Conservation (phyloP, 2,113 vertebrate species). For the Pluvialis apricaria region DNA sequence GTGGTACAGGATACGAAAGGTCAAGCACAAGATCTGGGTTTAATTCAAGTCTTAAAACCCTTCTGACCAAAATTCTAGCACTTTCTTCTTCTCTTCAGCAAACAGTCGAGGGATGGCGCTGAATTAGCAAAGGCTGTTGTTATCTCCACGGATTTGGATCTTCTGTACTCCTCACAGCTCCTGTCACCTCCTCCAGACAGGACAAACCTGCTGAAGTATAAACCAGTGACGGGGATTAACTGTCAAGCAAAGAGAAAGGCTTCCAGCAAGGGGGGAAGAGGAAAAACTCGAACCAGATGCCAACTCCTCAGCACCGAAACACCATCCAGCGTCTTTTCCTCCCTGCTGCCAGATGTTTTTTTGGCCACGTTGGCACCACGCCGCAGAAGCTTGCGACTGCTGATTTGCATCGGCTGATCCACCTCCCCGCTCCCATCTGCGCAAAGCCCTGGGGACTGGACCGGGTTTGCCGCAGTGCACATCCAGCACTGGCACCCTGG, state of each 20-base stretch:
- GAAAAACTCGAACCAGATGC: neutral
- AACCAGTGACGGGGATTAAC: neutral
- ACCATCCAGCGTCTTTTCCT: neutral
- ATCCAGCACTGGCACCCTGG: fast-evolving
- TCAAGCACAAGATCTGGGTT: neutral
- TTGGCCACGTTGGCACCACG: neutral
- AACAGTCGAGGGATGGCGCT: neutral
- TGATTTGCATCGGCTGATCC: neutral
- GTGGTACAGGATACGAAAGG: neutral
- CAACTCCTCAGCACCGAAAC: neutral
- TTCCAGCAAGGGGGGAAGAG: neutral
- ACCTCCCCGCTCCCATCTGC: neutral
- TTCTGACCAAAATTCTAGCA: neutral
- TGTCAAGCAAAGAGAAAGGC: neutral
- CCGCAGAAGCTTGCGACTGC: neutral
- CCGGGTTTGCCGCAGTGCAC: neutral
- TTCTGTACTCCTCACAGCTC: neutral
- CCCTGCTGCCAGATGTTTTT: neutral
- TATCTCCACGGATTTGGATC: neutral
- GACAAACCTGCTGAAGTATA: neutral
- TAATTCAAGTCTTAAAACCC: neutral
- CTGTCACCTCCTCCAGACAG: neutral
- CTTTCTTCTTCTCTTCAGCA: neutral
- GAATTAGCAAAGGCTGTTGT: neutral
- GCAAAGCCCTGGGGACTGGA: neutral